These are phyloP conservation scores for Ostrea denselamellosa DNA, from an alignment of 1,140 invertebrate genomes.

Conservation along the genomic window DNA sequence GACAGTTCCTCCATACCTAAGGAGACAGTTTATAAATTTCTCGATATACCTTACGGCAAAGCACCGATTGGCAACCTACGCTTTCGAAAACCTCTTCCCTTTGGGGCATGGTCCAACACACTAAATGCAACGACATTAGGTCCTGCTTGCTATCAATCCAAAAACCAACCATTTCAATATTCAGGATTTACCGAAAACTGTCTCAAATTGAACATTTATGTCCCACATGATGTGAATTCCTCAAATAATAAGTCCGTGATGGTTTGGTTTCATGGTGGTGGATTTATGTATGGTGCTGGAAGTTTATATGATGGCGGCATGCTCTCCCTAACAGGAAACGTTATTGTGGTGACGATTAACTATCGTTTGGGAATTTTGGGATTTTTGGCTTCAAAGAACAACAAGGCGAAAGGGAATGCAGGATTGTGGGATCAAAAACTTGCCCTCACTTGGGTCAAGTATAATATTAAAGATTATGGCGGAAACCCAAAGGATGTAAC, in stretches of 20 bases:
- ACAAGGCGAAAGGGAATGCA: slow-evolving; percentile 96
- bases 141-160: not conserved
- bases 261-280: slow-evolving; percentile 57
- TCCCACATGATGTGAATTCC: slow-evolving; percentile 31
- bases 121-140: slow-evolving; percentile 13
- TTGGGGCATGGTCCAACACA: slow-evolving; percentile 70
- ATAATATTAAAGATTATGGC: slow-evolving; percentile 40
- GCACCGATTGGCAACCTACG: slow-evolving; percentile 91
- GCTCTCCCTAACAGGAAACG: not conserved
- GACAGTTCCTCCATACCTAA: not conserved
- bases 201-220: slow-evolving; percentile 58
- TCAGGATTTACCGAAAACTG: slow-evolving; percentile 52
- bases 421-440: slow-evolving; percentile 95
- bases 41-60: slow-evolving; percentile 93
- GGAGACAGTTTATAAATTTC: slow-evolving; percentile 81
- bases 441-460: slow-evolving; percentile 82
- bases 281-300: slow-evolving; percentile 49
- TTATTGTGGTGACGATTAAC: slow-evolving; percentile 55
- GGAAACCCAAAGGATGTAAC: slow-evolving; percentile 96
- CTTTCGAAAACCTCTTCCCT: slow-evolving; percentile 87
- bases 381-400: slow-evolving; percentile 93
- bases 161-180: not conserved
- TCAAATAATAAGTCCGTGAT: slow-evolving; percentile 46
- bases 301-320: slow-evolving; percentile 35
- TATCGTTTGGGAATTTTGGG: slow-evolving; percentile 80